Evolutionary conservation across 2,797 vertebrate genomes (phyloP).

Genomic region (Sebastes glaucus): DNA sequence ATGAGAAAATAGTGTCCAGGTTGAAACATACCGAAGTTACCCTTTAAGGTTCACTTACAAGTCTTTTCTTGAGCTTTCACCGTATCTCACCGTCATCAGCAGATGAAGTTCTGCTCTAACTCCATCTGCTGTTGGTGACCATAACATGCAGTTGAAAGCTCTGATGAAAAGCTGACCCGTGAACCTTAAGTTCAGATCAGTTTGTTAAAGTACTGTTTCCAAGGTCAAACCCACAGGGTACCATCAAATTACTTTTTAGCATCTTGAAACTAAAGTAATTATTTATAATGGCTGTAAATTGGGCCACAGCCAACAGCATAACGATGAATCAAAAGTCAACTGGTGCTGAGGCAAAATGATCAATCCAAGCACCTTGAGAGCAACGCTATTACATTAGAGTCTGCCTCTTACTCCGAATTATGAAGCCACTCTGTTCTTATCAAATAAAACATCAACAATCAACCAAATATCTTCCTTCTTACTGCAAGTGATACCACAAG

Average conservation of each 20-base stretch:
- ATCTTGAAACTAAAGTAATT: neutral
- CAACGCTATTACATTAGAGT: conserved; percentile 9
- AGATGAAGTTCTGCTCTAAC: neutral
- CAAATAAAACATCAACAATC: conserved; percentile 40
- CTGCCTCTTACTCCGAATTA: conserved; percentile 27
- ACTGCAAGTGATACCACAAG: conserved; percentile 44
- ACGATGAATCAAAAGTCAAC: neutral
- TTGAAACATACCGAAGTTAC: too few relatives aligned
- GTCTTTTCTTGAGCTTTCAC: neutral
- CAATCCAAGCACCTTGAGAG: conserved; percentile 15
- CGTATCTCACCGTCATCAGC: neutral
- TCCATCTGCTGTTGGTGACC: neutral
- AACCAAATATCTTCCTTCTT: conserved; percentile 29
- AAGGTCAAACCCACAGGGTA: neutral
- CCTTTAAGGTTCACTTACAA: neutral
- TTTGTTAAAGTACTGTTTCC: neutral
- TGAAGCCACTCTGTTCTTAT: conserved; percentile 32
- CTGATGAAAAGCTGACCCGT: neutral
- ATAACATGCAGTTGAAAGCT: neutral
- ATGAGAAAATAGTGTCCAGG: too few relatives aligned
- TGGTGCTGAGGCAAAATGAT: neutral
- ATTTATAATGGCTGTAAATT: neutral
- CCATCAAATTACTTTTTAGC: neutral
- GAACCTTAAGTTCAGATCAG: neutral
- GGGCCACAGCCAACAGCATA: neutral